Conservation (phyloP, 2,888 invertebrate genomes). For the Cataglyphis rosenhaueri region DNA sequence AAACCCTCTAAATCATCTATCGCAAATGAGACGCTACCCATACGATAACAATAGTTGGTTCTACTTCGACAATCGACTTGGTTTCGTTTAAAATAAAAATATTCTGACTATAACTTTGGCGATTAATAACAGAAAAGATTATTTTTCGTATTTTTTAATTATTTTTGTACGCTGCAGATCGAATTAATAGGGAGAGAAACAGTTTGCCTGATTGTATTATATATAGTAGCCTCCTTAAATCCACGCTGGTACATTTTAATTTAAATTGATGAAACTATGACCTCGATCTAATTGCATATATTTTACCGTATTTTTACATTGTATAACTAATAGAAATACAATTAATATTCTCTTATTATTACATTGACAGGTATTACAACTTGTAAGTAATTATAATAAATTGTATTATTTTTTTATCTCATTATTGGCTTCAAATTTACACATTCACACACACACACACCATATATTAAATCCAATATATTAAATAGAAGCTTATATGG, state of each 20-base stretch:
- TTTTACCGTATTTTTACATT: not conserved
- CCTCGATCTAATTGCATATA: constrained; percentile 12
- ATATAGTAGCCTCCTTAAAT: constrained; percentile 9
- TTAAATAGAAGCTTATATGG: not conserved
- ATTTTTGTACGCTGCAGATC: constrained; percentile 25
- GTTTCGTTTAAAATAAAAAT: constrained; percentile 66
- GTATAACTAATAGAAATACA: not conserved
- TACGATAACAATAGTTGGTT: constrained; percentile 62
- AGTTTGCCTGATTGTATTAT: constrained; percentile 6
- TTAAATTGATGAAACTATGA: constrained; percentile 38
- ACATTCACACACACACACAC: not conserved
- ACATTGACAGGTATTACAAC: not conserved
- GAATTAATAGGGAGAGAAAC: constrained; percentile 28
- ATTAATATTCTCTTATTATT: constrained; percentile 11
- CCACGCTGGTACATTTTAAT: not conserved
- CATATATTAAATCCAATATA: not conserved
- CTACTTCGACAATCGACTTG: constrained; percentile 53
- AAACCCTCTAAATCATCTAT: not conserved
- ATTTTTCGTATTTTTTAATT: constrained; percentile 39
- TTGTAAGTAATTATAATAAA: constrained; percentile 22
- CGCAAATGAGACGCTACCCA: not conserved
- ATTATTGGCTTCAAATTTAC: not conserved
- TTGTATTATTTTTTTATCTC: not conserved
- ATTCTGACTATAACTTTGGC: constrained; percentile 61
- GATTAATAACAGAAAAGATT: constrained; percentile 3